A percentile compares a stretch with the other conserved stretches of the same genome.
These are phyloP conservation scores for Galeruca laticollis DNA, from an alignment of 2,888 invertebrate species.

Conservation along the genomic window DNA sequence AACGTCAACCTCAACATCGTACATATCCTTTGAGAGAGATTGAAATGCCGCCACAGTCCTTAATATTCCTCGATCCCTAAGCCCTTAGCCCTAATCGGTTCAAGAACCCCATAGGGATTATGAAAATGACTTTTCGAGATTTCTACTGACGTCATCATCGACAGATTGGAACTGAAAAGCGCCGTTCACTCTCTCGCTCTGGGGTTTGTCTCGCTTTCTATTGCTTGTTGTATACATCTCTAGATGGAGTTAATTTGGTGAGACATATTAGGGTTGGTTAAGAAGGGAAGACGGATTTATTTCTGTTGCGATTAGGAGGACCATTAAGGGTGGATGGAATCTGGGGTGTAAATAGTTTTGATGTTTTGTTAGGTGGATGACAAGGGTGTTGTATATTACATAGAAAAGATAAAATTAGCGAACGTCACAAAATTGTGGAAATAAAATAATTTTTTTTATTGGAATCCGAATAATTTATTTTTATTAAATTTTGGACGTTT, in stretches of 20 bases:
- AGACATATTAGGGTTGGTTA: conserved; percentile 26
- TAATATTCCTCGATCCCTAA: conserved; percentile 27
- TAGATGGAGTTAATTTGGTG: conserved; percentile 28
- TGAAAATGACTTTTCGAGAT: conserved; percentile 37
- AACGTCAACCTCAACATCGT: conserved; percentile 10
- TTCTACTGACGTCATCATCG: conserved; percentile 33
- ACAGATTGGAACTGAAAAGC: conserved; percentile 28
- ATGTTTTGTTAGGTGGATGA: conserved; percentile 17
- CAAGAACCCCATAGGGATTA: conserved; percentile 33
- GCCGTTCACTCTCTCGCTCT: not conserved
- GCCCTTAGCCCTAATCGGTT: conserved; percentile 33
- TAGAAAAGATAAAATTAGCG: not conserved
- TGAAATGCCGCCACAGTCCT: conserved; percentile 25
- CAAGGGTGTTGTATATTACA: not conserved
- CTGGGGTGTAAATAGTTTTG: conserved; percentile 27
- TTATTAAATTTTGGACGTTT: too few species aligned
- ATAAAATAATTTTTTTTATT: too few species aligned
- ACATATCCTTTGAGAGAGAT: conserved; percentile 24
- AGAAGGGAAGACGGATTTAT: conserved; percentile 24
- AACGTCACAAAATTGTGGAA: too few species aligned
- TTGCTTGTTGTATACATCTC: conserved; percentile 23
- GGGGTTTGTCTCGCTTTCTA: conserved; percentile 2
- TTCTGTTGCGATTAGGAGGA: conserved; percentile 23
- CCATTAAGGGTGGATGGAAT: conserved; percentile 15
- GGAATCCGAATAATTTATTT: too few species aligned